Evolutionary conservation across 2,113 vertebrate species (phyloP).

Genomic region (Leucopternis melanops): DNA sequence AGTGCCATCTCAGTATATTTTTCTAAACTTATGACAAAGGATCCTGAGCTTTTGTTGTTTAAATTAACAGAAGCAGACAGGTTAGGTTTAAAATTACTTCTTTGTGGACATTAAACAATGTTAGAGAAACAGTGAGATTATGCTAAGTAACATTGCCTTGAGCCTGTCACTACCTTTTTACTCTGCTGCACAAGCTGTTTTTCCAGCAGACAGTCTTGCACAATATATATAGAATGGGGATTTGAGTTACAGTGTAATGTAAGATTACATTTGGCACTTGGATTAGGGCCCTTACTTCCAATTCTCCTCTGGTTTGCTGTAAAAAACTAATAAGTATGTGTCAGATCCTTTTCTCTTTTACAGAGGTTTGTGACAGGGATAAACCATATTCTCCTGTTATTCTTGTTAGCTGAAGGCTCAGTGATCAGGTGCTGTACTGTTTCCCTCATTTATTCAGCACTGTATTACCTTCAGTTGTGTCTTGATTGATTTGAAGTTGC

Average conservation of each 20-base stretch:
- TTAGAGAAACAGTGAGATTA: constrained; percentile 30
- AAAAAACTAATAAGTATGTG: constrained; percentile 44
- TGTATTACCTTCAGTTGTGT: neutral
- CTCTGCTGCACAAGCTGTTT: neutral
- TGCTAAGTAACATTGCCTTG: neutral
- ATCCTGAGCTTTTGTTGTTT: neutral
- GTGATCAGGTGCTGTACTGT: neutral
- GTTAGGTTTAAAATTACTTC: neutral
- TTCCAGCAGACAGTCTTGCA: neutral
- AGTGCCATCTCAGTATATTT: neutral
- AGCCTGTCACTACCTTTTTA: constrained; percentile 12
- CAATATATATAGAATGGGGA: constrained; percentile 4
- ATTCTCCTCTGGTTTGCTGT: constrained; percentile 23
- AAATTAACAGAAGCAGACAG: neutral
- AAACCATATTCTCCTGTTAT: neutral
- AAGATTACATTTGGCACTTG: constrained; percentile 57
- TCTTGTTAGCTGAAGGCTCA: constrained; percentile 33
- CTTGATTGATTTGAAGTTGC: constrained; percentile 21
- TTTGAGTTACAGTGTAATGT: constrained; percentile 39
- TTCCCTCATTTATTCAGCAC: constrained; percentile 26
- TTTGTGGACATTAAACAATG: neutral
- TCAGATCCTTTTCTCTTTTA: constrained; percentile 43
- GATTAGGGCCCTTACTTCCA: constrained; percentile 40
- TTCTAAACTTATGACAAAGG: neutral
- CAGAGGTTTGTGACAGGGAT: constrained; percentile 35